These are phyloP conservation scores for Cheilosia impressa DNA, from an alignment of 2,888 invertebrate species.

Conservation along the genomic window DNA sequence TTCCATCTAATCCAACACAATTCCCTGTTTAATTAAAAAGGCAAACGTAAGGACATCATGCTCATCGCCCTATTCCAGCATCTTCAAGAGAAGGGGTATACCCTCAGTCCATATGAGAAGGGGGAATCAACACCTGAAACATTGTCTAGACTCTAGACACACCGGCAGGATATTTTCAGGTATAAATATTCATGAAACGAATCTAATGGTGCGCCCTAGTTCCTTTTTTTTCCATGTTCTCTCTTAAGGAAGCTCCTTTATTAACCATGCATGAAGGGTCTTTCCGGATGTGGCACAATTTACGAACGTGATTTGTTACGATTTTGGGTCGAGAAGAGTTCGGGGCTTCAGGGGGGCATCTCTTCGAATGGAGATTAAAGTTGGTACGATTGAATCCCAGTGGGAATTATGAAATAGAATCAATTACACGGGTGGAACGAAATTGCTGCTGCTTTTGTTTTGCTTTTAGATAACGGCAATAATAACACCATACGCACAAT, in stretches of 20 bases:
- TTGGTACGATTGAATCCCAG: constrained; percentile 41
- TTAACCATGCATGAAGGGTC: constrained; percentile 64
- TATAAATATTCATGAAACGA: constrained; percentile 67
- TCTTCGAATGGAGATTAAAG: constrained; percentile 46
- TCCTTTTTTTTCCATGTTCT: too few relatives aligned
- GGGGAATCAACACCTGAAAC: constrained; percentile 50
- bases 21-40: constrained; percentile 52
- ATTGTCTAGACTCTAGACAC: constrained; percentile 62
- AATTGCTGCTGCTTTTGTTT: not conserved
- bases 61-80: not conserved
- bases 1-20: constrained; percentile 32
- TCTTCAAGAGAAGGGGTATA: constrained; percentile 6
- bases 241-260: constrained; percentile 31
- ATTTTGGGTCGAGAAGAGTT: constrained; percentile 7
- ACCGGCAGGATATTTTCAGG: constrained; percentile 8
- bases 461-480: constrained; percentile 24
- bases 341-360: constrained; percentile 19
- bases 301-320: constrained; percentile 68
- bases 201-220: constrained; percentile 17
- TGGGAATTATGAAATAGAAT: constrained; percentile 66
- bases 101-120: not conserved
- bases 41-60: not conserved
- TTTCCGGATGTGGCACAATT: constrained; percentile 65
- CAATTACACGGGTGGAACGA: constrained; percentile 52
- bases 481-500: constrained; percentile 19